phyloP scores from a whole-genome alignment of 1,140 invertebrate genomes.

The Gonioctena quinquepunctata region DNA sequence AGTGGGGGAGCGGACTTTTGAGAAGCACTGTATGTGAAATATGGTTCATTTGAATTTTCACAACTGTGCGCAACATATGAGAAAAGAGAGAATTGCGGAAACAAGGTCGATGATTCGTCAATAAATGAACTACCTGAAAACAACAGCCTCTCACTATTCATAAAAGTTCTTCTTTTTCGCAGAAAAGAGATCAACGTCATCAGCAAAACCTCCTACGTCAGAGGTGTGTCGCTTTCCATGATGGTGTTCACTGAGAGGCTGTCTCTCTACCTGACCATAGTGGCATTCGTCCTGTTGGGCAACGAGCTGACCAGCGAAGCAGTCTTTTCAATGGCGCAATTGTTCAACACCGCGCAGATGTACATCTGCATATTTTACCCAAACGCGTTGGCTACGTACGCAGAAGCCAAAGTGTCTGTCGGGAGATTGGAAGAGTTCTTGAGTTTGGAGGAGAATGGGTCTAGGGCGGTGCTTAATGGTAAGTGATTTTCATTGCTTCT shows the following conservation, averaged over 20 bases:
- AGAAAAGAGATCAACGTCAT: constrained; percentile 72
- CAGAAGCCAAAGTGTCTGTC: constrained; percentile 67
- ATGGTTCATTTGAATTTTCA: no score
- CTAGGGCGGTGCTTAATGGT: not conserved
- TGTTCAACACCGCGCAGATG: constrained; percentile 73
- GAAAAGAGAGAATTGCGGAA: no score
- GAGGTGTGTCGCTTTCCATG: constrained; percentile 69
- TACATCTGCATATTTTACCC: constrained; percentile 77
- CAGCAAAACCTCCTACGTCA: constrained; percentile 69
- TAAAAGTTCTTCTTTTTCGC: not conserved
- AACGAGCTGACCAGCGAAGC: constrained; percentile 67
- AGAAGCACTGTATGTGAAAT: no score
- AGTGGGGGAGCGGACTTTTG: no score
- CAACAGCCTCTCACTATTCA: no score
- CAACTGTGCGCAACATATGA: no score
- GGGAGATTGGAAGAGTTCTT: constrained; percentile 65
- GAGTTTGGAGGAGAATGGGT: constrained; percentile 58
- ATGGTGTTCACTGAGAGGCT: constrained; percentile 72
- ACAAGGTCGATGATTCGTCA: no score
- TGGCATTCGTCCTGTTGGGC: constrained; percentile 67
- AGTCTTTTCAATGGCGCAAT: constrained; percentile 74
- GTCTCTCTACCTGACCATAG: constrained; percentile 72
- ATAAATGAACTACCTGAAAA: no score
- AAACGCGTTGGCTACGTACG: constrained; percentile 37
- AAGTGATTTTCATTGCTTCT: no score